Percentiles rank a stretch among this genome's conserved stretches.
These are phyloP conservation scores for Nilaparvata lugens DNA, from an alignment of 1,140 invertebrate genomes.

Conservation along the genomic window DNA sequence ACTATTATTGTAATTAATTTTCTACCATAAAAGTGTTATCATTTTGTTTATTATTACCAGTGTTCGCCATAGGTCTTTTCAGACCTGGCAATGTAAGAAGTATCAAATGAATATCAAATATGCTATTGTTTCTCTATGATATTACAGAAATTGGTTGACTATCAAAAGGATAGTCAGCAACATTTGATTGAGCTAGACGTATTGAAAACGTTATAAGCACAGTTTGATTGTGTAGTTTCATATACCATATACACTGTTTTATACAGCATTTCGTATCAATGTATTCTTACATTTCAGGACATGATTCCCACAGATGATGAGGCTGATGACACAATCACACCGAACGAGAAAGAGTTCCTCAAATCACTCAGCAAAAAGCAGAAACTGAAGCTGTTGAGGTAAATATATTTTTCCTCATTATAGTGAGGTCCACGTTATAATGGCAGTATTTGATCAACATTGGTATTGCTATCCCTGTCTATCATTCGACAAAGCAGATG, in stretches of 20 bases:
- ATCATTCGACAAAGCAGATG: too few relatives aligned
- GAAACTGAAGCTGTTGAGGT: conserved; percentile 83
- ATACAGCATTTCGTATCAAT: neutral
- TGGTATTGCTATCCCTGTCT: too few relatives aligned
- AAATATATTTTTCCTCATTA: conserved; percentile 29
- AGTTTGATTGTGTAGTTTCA: neutral
- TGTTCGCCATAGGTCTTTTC: too few relatives aligned
- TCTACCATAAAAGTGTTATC: too few relatives aligned
- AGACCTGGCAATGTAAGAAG: too few relatives aligned
- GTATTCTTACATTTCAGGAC: neutral
- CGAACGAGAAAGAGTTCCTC: conserved; percentile 62
- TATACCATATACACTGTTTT: neutral
- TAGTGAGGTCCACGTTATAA: too few relatives aligned
- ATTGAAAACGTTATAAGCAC: neutral
- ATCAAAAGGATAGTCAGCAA: neutral
- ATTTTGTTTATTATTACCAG: too few relatives aligned
- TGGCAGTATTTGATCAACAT: too few relatives aligned
- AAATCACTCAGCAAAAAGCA: conserved; percentile 78
- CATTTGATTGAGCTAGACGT: neutral
- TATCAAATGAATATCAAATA: neutral
- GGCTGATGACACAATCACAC: conserved; percentile 49
- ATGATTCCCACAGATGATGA: conserved; percentile 28
- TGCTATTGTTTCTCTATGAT: too few relatives aligned
- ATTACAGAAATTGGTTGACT: too few relatives aligned
- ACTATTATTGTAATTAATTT: too few relatives aligned